Base-by-base conservation (phyloP, 2,113 vertebrate species). In the Elephas maximus region DNA sequence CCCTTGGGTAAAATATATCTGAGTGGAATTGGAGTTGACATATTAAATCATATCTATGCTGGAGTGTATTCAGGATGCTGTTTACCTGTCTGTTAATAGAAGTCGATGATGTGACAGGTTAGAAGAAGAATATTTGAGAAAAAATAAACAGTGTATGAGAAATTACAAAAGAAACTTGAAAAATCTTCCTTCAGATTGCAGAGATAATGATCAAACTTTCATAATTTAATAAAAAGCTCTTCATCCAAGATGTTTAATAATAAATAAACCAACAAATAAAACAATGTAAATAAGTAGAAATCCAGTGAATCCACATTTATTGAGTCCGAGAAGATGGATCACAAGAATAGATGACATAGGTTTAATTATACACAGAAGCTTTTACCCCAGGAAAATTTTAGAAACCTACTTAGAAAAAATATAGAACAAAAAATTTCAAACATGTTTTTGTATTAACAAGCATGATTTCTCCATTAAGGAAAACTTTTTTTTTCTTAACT, bases 11-110 rank as follows among this genome's bases (percentile, higher is more conserved):
- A 88, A 88, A 63, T 23, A 63, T 18, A 28, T 65, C 20, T 78
- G 69, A 90, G 11, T 71, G 17, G 95, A 95, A 87, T 37, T 82
- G 6, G 15, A 86, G 6, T 62, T 82, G 65, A 90, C 80, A 74
- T 62, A 83, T 63, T 65, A 90, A 87, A 82, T 90, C 41, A 41
- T 11, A 24, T 81, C 2, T 62, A 51, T 77, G 45, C 6, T 81
- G 23, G 45, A 90, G 5, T 86, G 23, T 81, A 77, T 85, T 69
- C 69, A 77, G 48, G 6, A 28, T 86, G 57, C 63, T 65, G 11
- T 93, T 82, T 89, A 88, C 12, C 2, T 80, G 33, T 17, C 12
- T 80, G 17, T 20, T 96, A 80, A 62, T 67, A 89, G 30, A 73
- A 12, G 28, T 79, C 65, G 65, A 85, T 53, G n/a, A 76, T 81